Percentiles rank a stretch among this genome's conserved stretches.
These are phyloP conservation scores for Hypocryptadius cinnamomeus DNA, from an alignment of 2,113 vertebrate species.

Conservation along the genomic window DNA sequence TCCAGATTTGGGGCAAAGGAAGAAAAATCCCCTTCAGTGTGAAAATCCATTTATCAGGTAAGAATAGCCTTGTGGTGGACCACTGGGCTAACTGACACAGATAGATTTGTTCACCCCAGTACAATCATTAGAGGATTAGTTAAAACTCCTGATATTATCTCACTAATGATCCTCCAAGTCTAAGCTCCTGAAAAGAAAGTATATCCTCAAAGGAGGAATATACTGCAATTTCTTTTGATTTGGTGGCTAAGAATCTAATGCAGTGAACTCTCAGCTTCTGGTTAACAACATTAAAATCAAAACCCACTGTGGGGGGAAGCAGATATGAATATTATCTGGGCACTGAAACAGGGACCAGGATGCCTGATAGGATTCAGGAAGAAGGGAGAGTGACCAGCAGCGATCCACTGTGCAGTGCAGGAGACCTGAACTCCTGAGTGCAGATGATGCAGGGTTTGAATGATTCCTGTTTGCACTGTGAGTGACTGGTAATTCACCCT, in stretches of 20 bases:
- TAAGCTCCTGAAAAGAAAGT: background rate
- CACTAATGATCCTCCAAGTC: background rate
- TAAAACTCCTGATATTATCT: background rate
- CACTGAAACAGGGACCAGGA: background rate
- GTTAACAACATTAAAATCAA: background rate
- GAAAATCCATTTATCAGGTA: background rate
- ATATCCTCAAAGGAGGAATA: background rate
- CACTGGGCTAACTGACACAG: background rate
- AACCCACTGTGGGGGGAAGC: background rate
- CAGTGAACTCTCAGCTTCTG: background rate
- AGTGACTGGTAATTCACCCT: conserved; percentile 23
- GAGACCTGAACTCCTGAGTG: background rate
- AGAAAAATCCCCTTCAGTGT: background rate
- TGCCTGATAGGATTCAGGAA: background rate
- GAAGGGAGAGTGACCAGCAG: background rate
- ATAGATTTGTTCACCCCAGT: background rate
- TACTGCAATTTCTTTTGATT: background rate
- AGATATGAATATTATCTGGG: background rate
- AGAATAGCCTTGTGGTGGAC: background rate
- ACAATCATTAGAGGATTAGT: background rate
- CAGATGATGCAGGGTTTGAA: background rate
- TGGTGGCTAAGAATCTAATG: background rate
- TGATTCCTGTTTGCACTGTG: background rate
- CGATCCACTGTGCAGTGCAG: background rate
- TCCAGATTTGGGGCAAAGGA: background rate